Base-by-base conservation (phyloP, 2,797 vertebrate genomes). In the Ficedula albicollis region DNA sequence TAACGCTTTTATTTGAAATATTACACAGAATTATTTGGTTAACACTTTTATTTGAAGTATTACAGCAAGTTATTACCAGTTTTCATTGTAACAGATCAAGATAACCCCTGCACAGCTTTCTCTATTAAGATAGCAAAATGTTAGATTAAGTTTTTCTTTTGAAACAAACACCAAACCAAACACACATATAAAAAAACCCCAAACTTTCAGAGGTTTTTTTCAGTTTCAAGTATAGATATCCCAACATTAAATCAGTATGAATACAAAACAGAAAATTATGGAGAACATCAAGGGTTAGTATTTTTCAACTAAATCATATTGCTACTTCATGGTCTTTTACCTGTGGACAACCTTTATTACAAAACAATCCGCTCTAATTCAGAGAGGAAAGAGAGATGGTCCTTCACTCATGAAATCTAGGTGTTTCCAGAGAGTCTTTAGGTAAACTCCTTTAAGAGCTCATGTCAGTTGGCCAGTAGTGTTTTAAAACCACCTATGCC, bases 201-300 rank as follows among this genome's bases (percentile, higher is more conserved):
- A 49, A 39, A 60, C 13, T 6, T 22, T 23, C 41, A 54, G 84
- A 92, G 34, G 5, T 38, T 83, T 85, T 54, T 81, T 84, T 69
- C 72, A 85, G 39, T 67, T 95, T 39, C 54, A 78, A 67, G 11
- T 23, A 38, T 58, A 89, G 43, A 55, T 48, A 87, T 55, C 48
- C 44, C 56, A 93, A 70, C 56, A 88, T 38, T 36, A 95, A 95
- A 95, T 66, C 84, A 89, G n/a, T 27, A 89, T 13, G 22, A 92
- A 90, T 38, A 81, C 34, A 78, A 93, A 95, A 23, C 62, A 97
- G 64, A 75, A 82, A 78, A 54, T 52, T 39, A 87, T 9, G 13
- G n/a, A 84, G 29, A 66, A 85, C 9, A 26, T 32, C 55, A 63
- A 70, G 55, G 52, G 70, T 67, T 56, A 48, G 20, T 67, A 43